phyloP scores from a whole-genome alignment of 2,797 vertebrate genomes.

The Ambastaia sidthimunki region DNA sequence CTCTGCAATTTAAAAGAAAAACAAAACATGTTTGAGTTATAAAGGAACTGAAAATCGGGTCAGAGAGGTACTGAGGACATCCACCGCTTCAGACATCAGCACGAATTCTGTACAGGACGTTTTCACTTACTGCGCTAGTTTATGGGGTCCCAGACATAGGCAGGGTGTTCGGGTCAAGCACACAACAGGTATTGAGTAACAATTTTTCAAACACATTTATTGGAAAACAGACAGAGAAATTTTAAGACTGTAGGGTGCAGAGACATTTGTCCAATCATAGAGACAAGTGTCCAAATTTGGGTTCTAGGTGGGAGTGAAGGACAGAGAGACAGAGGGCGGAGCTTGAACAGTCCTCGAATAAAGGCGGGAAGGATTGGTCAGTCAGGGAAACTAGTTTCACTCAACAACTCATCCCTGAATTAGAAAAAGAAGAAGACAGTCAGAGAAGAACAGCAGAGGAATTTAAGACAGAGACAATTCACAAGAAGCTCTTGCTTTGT shows the following conservation, averaged over 20 bases:
- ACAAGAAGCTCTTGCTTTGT: constrained; percentile 61
- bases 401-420: constrained; percentile 88
- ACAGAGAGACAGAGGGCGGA: constrained; percentile 71
- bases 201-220: constrained; percentile 55
- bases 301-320: constrained; percentile 65
- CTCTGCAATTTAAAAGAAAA: constrained; percentile 90
- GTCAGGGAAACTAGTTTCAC: constrained; percentile 88
- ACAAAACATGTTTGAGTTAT: constrained; percentile 78
- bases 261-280: constrained; percentile 52
- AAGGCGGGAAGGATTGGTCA: constrained; percentile 80
- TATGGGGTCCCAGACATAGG: constrained; percentile 41
- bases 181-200: constrained; percentile 50
- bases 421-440: constrained; percentile 83
- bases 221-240: constrained; percentile 63
- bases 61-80: constrained; percentile 52
- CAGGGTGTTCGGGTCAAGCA: constrained; percentile 45
- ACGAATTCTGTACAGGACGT: constrained; percentile 40
- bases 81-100: constrained; percentile 51
- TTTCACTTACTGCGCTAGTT: constrained; percentile 62
- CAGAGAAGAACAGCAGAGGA: constrained; percentile 68
- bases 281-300: constrained; percentile 69
- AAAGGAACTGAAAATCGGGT: constrained; percentile 63
- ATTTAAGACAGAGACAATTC: constrained; percentile 61
- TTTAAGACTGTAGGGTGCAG: constrained; percentile 43
- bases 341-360: constrained; percentile 79